Conservation (phyloP, 2,113 vertebrate species). For the Dasyornis broadbenti region DNA sequence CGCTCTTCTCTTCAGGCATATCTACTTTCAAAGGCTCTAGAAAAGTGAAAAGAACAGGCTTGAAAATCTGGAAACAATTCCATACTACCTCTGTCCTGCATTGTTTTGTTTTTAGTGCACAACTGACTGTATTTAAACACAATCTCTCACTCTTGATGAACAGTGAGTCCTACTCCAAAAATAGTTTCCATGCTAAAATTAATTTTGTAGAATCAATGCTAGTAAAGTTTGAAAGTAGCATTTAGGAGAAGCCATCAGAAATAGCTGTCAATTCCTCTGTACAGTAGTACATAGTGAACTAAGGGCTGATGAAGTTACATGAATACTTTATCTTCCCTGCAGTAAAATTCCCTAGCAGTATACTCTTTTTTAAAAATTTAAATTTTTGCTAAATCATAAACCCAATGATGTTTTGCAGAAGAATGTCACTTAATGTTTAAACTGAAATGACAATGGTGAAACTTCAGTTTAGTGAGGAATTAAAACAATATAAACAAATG, state of each 20-base stretch:
- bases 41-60: constrained; percentile 1
- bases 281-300: background rate
- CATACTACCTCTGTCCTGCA: background rate
- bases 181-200: background rate
- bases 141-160: background rate
- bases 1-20: constrained; percentile 12
- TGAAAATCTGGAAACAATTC: background rate
- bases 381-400: background rate
- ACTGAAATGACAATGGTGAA: background rate
- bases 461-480: background rate
- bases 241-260: background rate
- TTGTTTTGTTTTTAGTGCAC: background rate
- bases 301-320: background rate
- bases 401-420: background rate
- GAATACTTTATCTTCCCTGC: background rate
- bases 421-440: background rate
- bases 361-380: background rate
- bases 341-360: background rate
- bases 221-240: background rate
- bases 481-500: background rate
- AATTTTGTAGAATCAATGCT: background rate
- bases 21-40: constrained; percentile 17
- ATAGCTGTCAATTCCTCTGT: background rate
- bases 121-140: background rate
- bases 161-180: background rate